These are phyloP conservation scores for Rhinogobius similis DNA, from an alignment of 2,113 vertebrate species.

Conservation along the genomic window DNA sequence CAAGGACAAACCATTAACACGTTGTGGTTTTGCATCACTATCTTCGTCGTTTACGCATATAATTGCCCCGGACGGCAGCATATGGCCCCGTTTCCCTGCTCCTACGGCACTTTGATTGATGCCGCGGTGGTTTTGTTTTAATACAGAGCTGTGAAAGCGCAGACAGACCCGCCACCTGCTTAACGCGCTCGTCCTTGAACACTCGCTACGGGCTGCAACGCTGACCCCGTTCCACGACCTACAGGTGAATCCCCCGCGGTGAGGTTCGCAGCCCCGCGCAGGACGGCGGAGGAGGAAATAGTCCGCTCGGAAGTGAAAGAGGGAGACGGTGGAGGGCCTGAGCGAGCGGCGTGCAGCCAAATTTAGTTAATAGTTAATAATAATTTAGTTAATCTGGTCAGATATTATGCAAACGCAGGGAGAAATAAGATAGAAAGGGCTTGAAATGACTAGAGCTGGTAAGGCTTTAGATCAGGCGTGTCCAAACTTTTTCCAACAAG, in stretches of 20 bases:
- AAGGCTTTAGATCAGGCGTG: too few relatives aligned
- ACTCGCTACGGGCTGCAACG: neutral
- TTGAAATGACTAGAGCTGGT: too few relatives aligned
- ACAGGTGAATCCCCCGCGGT: constrained; percentile 7
- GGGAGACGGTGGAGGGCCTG: neutral
- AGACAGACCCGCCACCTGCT: constrained; percentile 27
- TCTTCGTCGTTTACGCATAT: constrained; percentile 1
- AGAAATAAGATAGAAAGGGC: neutral
- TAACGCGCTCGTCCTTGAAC: constrained; percentile 55
- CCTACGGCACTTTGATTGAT: constrained; percentile 42
- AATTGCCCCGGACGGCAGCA: constrained; percentile 23
- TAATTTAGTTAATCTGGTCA: neutral
- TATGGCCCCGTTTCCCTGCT: constrained; percentile 39
- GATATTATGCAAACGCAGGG: neutral
- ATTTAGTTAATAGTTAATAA: too few relatives aligned
- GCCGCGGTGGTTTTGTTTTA: constrained; percentile 18
- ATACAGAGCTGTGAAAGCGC: constrained; percentile 24
- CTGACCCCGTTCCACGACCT: constrained; percentile 15
- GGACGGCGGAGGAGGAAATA: neutral
- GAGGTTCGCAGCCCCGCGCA: neutral
- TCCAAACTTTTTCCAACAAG: too few relatives aligned
- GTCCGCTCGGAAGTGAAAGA: neutral
- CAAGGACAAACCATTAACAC: constrained; percentile 11
- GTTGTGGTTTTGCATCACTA: neutral
- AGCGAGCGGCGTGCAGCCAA: neutral